These are phyloP conservation scores for Nansenia antarctica DNA, from an alignment of 2,113 vertebrate species.

Conservation along the genomic window DNA sequence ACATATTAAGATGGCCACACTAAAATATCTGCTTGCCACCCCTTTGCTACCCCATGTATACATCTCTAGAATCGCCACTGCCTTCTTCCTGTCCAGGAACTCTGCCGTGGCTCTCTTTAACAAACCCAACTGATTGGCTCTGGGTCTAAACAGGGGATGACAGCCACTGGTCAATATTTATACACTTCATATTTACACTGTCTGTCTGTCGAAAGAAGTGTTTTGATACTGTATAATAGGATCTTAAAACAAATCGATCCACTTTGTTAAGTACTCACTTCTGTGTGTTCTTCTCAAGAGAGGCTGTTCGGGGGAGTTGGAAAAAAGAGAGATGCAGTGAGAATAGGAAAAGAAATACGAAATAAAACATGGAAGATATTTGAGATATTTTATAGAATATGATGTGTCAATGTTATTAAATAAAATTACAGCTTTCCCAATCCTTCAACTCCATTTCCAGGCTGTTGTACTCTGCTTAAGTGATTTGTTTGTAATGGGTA, in stretches of 20 bases:
- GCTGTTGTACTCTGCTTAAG: not conserved
- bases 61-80: no score
- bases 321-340: not conserved
- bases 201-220: no score
- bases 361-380: not conserved
- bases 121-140: not conserved
- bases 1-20: no score
- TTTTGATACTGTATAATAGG: no score
- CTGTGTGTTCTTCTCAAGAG: not conserved
- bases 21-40: no score
- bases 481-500: not conserved
- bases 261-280: not conserved
- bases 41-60: no score
- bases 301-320: not conserved
- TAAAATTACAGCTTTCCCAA: not conserved
- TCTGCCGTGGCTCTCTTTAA: slow-evolving; percentile 6
- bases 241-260: not conserved
- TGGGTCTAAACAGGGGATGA: not conserved
- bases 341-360: not conserved
- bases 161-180: not conserved
- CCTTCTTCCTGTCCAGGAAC: not conserved
- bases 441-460: not conserved
- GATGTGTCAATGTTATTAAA: not conserved
- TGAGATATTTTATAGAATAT: not conserved
- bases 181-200: not conserved